Evolutionary conservation across 1,140 invertebrate species (phyloP), one percentile per base, ranked within the genome.

Genomic region (Eueides isabella): DNA sequence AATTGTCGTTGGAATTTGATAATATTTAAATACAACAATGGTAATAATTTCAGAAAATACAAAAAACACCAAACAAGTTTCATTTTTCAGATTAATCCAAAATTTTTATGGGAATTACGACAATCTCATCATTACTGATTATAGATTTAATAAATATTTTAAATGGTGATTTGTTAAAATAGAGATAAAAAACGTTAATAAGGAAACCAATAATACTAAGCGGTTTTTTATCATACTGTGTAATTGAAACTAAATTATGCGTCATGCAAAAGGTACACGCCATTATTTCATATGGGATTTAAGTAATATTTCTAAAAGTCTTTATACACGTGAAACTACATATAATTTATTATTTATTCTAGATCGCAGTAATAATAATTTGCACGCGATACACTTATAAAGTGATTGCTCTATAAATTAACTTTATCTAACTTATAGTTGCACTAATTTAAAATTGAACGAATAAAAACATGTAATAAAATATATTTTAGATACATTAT

Each of bases 371-470:
- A 55, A 19, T 30, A 55, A 48, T 67, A 29, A 31, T 55, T 55
- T 33, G 41, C 66, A 67, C 41, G 41, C 66, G 28, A 67, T 67
- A 63, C 19, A 5, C 29, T 55, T 67, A 31, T 67, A 19, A 67
- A 67, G 31, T n/a, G 31, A 67, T 28, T 38, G 5, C n/a, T 41
- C 7, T 66, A 16, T 55, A 55, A 41, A 31, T 63, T 30, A 55
- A 55, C 2, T 12, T 19, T 23, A 26, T 55, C 12, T 23, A 5
- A n/a, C 0, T 12, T 26, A 5, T 44, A 2, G 0, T 44, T 44
- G n/a, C 19, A 48, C 3, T 48, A n/a, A 9, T 9, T 2, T 19
- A 19, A n/a, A 19, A 44, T 44, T 44, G 6, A 44, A 5, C 7
- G 5, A 44, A 2, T 44, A 6, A 19, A n/a, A 44, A 11, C 2